phyloP scores from a whole-genome alignment of 2,888 invertebrate genomes.

The Dicyrtoma fusca region DNA sequence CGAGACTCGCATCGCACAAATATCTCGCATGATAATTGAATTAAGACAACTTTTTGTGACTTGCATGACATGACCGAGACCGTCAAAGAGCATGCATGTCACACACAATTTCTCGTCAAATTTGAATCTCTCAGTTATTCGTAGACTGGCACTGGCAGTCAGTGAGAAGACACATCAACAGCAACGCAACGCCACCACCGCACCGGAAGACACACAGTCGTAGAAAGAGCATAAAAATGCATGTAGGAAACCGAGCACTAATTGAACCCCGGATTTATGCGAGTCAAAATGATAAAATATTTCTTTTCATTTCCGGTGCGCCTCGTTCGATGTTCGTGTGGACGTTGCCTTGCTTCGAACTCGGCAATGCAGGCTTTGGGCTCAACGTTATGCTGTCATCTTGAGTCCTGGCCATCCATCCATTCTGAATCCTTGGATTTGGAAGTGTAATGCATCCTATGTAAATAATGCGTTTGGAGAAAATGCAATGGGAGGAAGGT shows the following conservation, averaged over 20 bases:
- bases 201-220: neutral
- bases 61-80: neutral
- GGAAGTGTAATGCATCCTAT: no score
- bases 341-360: neutral
- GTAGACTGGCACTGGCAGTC: neutral
- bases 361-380: neutral
- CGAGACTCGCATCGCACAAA: neutral
- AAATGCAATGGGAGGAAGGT: no score
- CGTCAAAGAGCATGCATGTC: no score
- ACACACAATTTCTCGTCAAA: no score
- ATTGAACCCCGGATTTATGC: conserved; percentile 30
- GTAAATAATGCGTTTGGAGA: no score
- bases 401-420: no score
- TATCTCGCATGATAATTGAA: no score
- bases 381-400: neutral
- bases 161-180: neutral
- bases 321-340: neutral
- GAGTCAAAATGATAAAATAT: conserved; percentile 47
- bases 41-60: neutral
- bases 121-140: no score
- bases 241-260: conserved; percentile 28
- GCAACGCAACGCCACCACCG: neutral
- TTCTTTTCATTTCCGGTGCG: conserved; percentile 52
- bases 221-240: conserved; percentile 9
- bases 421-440: neutral